phyloP scores from a whole-genome alignment of 1,140 invertebrate species.

The Aphelenchoides besseyi region DNA sequence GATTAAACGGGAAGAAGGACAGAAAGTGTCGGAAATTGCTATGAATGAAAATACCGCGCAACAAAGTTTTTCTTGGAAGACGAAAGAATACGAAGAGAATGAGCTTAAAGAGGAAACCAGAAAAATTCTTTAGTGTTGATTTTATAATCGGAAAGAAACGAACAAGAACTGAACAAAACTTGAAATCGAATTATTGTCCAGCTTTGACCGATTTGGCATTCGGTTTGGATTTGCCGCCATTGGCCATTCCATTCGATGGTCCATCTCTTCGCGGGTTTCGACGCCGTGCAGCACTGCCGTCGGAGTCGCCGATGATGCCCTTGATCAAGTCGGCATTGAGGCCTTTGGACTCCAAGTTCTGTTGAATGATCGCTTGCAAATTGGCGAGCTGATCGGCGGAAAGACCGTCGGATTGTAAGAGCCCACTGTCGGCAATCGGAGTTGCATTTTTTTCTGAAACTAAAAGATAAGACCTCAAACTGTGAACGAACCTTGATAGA shows the following conservation, averaged over 20 bases:
- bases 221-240: not conserved
- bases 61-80: too few relatives aligned
- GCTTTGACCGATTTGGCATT: not conserved
- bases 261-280: not conserved
- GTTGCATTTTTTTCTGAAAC: conserved; percentile 45
- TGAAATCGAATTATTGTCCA: not conserved
- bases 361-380: conserved; percentile 43
- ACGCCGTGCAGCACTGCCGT: conserved; percentile 2
- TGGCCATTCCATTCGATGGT: not conserved
- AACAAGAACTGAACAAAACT: not conserved
- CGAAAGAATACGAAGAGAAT: not conserved
- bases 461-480: not conserved
- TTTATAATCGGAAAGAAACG: not conserved
- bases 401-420: conserved; percentile 55
- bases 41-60: too few relatives aligned
- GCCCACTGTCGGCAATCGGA: conserved; percentile 39
- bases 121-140: not conserved
- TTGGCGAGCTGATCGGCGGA: conserved; percentile 56
- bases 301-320: conserved; percentile 15
- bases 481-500: not conserved
- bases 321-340: conserved; percentile 21
- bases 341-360: conserved; percentile 37
- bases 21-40: too few relatives aligned
- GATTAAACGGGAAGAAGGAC: too few relatives aligned
- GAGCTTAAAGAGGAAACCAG: not conserved